Evolutionary conservation across 2,113 vertebrate species (phyloP).

Genomic region (Chaetodon auriga): DNA sequence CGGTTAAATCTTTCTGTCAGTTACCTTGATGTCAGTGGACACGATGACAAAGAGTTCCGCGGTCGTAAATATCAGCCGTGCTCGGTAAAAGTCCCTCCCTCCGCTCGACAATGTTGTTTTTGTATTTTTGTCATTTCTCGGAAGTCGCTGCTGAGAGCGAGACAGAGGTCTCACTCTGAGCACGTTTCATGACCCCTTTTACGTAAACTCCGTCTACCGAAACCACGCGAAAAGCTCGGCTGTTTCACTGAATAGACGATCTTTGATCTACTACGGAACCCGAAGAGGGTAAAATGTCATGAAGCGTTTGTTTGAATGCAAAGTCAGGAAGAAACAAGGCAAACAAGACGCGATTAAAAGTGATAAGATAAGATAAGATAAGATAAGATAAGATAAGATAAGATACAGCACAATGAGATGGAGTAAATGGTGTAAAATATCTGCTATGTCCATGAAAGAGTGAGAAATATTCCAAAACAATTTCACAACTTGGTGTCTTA

Average conservation of each 20-base stretch:
- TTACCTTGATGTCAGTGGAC: not conserved
- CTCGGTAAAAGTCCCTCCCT: not conserved
- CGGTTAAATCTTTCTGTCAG: rapidly evolving
- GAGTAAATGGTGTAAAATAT: no score
- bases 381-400: not conserved
- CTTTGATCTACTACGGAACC: not conserved
- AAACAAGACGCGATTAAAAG: no score
- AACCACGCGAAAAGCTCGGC: no score
- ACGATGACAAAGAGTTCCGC: not conserved
- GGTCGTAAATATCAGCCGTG: rapidly evolving
- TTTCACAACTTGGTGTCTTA: not conserved
- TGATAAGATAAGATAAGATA: no score
- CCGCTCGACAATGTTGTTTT: slow-evolving; percentile 8
- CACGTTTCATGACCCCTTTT: not conserved
- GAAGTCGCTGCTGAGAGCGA: not conserved
- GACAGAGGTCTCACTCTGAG: slow-evolving; percentile 35
- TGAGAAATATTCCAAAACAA: not conserved
- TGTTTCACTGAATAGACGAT: slow-evolving; percentile 20
- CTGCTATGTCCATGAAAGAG: not conserved
- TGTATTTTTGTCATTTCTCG: not conserved
- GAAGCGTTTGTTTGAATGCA: not conserved
- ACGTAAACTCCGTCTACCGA: not conserved
- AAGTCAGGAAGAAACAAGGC: not conserved
- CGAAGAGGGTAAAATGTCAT: not conserved
- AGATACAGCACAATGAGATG: no score